phyloP scores from a whole-genome alignment of 1,140 invertebrate species.

The Bilobella aurantiaca region DNA sequence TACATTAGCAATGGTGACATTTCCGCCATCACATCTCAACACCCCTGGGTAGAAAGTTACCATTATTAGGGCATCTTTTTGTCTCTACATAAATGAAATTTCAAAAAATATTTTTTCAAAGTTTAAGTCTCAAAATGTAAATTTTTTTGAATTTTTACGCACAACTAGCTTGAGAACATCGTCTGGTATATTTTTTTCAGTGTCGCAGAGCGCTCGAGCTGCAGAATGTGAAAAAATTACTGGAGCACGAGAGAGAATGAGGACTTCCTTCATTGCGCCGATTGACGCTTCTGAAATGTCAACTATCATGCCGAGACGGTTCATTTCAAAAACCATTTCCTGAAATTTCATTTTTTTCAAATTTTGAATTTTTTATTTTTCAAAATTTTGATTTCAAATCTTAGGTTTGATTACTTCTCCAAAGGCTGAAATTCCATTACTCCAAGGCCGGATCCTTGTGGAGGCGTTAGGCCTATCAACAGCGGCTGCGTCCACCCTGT shows the following conservation, averaged over 20 bases:
- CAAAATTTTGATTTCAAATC: too few relatives aligned
- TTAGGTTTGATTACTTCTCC: too few relatives aligned
- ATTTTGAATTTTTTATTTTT: too few relatives aligned
- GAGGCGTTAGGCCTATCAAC: too few relatives aligned
- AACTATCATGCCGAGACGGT: slow-evolving; percentile 44
- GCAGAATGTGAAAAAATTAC: slow-evolving; percentile 48
- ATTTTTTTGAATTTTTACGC: slow-evolving; percentile 28
- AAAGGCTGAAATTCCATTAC: too few relatives aligned
- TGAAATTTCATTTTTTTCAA: too few relatives aligned
- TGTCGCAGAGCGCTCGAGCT: slow-evolving; percentile 42
- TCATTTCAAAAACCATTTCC: too few relatives aligned
- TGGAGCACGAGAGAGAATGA: slow-evolving; percentile 41
- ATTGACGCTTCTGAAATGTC: slow-evolving; percentile 45
- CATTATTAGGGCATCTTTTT: slow-evolving; percentile 46
- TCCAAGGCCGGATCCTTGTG: too few relatives aligned
- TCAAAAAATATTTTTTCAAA: too few relatives aligned
- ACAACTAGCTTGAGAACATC: slow-evolving; percentile 42
- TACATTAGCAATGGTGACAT: slow-evolving; percentile 41
- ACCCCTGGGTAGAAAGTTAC: slow-evolving; percentile 43
- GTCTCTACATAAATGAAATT: slow-evolving; percentile 39
- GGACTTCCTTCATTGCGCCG: slow-evolving; percentile 42
- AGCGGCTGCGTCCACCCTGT: too few relatives aligned
- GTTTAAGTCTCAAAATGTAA: background rate
- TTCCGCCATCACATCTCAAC: slow-evolving; percentile 40
- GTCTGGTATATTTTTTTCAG: slow-evolving; percentile 45